Base-by-base conservation (phyloP, 2,888 invertebrate species). In the Pterostichus niger region DNA sequence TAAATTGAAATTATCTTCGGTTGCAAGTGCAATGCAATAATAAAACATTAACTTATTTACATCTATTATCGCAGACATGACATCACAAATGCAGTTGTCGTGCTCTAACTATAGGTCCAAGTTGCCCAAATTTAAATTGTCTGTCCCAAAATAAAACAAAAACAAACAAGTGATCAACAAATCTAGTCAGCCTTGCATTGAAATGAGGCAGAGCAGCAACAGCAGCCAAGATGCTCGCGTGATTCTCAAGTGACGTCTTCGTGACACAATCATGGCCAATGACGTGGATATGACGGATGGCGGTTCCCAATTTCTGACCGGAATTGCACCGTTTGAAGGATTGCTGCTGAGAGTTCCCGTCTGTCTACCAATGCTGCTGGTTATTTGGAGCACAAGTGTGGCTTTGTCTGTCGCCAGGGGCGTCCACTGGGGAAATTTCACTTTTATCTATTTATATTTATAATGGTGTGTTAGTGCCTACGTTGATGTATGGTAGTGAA, bases 131-230 rank as follows among this genome's bases (percentile, higher is more conserved):
- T 35, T 64, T 64, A 64, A 64, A 64, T 64, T 64, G 64, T 35
- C 35, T 35, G 33, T 31, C 64, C 13, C n/a, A 64, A 64, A 64
- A 64, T 64, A 64, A 64, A 64, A 31, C 64, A 64, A 64, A 49
- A 49, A 49, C n/a, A 49, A 64, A 31, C 24, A 59, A 24, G 11
- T 4, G 24, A 24, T 9, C 31, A 59, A 11, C 24, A 24, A 59
- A 33, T 64, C 35, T 35, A 64, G n/a, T 13, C n/a, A 40, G 4
- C 33, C 49, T 49, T 49, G 49, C 49, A 49, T 11, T 49, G n/a
- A 2, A 49, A 49, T 49, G 11, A n/a, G 13, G 13, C n/a, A 49
- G 49, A 33, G n/a, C 64, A 13, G 6, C 33, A n/a, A 35, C 33
- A 35, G 64, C 31, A 10, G 64, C n/a, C 64, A 35, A 13, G 64